Evolutionary conservation across 2,797 vertebrate species (phyloP).

Genomic region (Sternotherus odoratus): DNA sequence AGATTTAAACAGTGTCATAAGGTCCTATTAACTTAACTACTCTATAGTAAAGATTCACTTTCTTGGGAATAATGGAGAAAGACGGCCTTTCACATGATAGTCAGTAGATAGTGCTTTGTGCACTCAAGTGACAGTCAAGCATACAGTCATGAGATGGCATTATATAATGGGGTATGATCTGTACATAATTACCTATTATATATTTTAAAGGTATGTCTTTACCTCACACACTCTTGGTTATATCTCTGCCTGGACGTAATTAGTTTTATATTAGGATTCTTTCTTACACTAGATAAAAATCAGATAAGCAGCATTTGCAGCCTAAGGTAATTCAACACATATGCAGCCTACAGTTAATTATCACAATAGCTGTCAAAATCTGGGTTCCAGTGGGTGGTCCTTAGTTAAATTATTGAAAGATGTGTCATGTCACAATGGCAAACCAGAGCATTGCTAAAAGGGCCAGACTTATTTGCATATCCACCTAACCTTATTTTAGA

Average conservation of each 20-base stretch:
- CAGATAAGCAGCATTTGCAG: background rate
- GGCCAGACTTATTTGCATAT: background rate
- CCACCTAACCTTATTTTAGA: background rate
- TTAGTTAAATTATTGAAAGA: background rate
- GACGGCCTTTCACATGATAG: background rate
- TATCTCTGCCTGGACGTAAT: background rate
- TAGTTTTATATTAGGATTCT: background rate
- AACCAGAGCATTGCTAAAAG: background rate
- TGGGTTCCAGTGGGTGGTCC: background rate
- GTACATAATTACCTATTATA: conserved; percentile 28
- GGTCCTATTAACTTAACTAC: conserved; percentile 17
- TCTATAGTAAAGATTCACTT: background rate
- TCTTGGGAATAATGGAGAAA: conserved; percentile 15
- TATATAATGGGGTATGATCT: conserved; percentile 9
- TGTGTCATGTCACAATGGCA: background rate
- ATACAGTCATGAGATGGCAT: background rate
- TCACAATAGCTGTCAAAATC: background rate
- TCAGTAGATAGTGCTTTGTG: background rate
- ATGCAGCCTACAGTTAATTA: background rate
- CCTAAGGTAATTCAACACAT: no score
- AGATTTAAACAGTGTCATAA: background rate
- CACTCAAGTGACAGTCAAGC: background rate
- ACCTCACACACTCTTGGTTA: background rate
- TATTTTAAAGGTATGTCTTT: conserved; percentile 17
- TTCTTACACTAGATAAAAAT: background rate